Evolutionary conservation across 2,113 vertebrate species (phyloP), one percentile per base, ranked within the genome.

Genomic region (Bucco capensis): DNA sequence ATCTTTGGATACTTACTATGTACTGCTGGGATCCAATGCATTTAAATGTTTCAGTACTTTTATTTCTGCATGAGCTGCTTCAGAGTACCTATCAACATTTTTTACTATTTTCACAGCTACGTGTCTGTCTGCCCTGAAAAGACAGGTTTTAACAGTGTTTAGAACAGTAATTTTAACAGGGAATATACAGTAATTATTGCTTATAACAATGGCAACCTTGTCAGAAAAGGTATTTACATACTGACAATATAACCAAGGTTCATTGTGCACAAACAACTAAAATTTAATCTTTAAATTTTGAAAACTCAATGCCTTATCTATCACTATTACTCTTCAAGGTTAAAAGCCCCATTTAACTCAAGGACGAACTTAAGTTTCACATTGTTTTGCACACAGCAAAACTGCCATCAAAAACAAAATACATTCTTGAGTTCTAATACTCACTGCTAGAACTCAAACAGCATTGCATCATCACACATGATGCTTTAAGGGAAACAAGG

Each of bases 61-160:
- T 81, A 99, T 97, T 98, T 99, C 98, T 88, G 98, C 98, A 67
- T 95, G 94, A 40, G 98, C 98, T 70, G 98, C 98, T 92, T 99
- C 97, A 2, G 98, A 97, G 66, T 98, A 99, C 91, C 98, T 97
- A 77, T 97, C 97, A 92, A 98, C 95, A 86, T 98, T 99, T 98
- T 98, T 99, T 77, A 98, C 98, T 90, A 98, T 99, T 98, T 99
- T 99, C 97, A 99, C 97, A 90, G 98, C 98, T 61, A 99, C 96
- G 28, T 91, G 97, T 92, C 96, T 98, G 91, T 95, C 94, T 51
- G 89, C 95, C 92, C 96, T 95, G 84, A 90, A 96, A 96, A 86
- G 86, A 81, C 6, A 25, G 5, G 54, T 57, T 37, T 7, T 4
- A 71, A 38, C 37, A 74, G 53, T 2, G 8, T 16, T 66, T 28